These are phyloP conservation scores for Tringa solitaria DNA, from an alignment of 2,113 vertebrate genomes.

Conservation along the genomic window DNA sequence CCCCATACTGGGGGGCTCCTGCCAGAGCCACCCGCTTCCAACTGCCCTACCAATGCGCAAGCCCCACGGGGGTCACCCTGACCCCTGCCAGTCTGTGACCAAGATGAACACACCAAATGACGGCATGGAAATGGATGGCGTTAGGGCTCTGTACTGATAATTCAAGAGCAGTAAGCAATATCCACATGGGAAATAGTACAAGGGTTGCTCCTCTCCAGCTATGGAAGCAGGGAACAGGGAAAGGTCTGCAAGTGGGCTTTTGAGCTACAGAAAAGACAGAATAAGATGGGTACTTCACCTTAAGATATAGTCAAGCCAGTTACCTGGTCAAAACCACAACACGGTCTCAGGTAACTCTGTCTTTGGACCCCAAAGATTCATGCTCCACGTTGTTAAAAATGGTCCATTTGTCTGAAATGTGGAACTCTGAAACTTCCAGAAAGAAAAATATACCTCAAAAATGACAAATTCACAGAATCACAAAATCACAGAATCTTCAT, in stretches of 20 bases:
- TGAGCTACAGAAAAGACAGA: neutral
- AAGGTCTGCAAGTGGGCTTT: neutral
- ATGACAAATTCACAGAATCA: neutral
- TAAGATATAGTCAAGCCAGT: neutral
- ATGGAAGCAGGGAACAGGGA: neutral
- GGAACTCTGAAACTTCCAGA: neutral
- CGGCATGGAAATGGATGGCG: accelerated
- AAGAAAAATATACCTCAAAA: neutral
- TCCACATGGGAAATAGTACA: neutral
- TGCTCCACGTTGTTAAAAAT: neutral
- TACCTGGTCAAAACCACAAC: too few species aligned
- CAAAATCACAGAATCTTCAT: too few species aligned
- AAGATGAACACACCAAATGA: neutral
- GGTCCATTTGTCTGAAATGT: neutral
- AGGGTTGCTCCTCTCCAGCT: neutral
- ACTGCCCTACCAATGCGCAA: neutral
- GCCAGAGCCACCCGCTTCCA: accelerated
- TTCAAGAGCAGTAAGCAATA: neutral
- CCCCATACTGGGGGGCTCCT: neutral
- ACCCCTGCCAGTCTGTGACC: too few species aligned
- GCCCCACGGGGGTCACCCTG: accelerated
- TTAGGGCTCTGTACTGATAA: neutral
- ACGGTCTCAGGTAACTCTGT: too few species aligned
- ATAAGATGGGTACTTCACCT: neutral
- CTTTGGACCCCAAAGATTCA: neutral